Evolutionary conservation across 53 echinoderm and acorn worm genomes (phyloP), one percentile per base, ranked within the genome.

Genomic region (Temnopleurus reevesii): DNA sequence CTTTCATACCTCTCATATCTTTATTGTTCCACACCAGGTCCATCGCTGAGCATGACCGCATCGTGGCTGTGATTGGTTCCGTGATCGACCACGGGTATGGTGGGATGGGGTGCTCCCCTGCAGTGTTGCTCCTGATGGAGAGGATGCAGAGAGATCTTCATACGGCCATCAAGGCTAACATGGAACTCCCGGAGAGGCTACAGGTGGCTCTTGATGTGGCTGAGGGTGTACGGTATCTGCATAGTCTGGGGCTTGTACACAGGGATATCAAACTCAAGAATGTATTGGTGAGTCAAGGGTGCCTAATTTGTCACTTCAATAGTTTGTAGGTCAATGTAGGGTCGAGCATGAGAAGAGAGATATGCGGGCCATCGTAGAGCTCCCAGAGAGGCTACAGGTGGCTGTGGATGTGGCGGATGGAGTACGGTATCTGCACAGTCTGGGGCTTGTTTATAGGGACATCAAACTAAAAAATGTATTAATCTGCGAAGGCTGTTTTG

Each of bases 381-480:
- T 99, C 9, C 94, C 92, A 12, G 94, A 93, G 76, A 81, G 99
- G 53, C 84, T 99, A 15, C 99, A 94, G 76, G 93, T 99, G 65
- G 96, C 99, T 28, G 55, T 96, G 59, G 99, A 99, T 54, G 99
- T 99, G 6, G 99, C 94, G 47, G 99, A 99, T 47, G 99, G 99
- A 5, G 93, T 99, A 58, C 86, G 99, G 1, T 99, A 99, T 38
- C 90, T 99, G 44, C 99, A 99, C 91, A 96, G 99, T 64, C 90
- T 94, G 60, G 99, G 99, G 15, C 86, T 99, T 56, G 99, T 99
- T 4, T 96, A 99, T 77, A 76, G 99, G 46, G 99, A 99, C 46
- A 94, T 99, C 91, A 99, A 99, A 44, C 94, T 99, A 49, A 99
- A 99, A 77, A 99, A 99, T 89, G 99, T 99, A 8, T 65, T 99